A percentile compares a stretch with the other conserved stretches of the same genome.
phyloP scores from a whole-genome alignment of 2,113 vertebrate species.

The Mormyrus lacerda region DNA sequence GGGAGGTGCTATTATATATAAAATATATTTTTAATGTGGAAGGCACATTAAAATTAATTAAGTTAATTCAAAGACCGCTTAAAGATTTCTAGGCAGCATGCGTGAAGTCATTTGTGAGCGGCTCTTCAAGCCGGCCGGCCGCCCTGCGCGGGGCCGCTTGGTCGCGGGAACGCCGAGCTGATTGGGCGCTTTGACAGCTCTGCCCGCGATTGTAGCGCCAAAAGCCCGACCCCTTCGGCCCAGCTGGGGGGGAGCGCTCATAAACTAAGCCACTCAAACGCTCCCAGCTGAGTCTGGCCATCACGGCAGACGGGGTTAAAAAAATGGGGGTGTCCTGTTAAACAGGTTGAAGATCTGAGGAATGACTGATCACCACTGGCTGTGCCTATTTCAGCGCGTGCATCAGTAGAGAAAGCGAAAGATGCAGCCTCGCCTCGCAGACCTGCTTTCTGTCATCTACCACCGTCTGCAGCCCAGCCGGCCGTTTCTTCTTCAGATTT shows the following conservation, averaged over 20 bases:
- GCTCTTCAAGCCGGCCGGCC: too few relatives aligned
- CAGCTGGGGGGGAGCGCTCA: slow-evolving; percentile 81
- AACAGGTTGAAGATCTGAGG: slow-evolving; percentile 50
- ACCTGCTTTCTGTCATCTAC: neutral
- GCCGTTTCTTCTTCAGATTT: neutral
- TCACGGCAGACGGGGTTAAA: slow-evolving; percentile 41
- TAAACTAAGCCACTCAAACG: slow-evolving; percentile 80
- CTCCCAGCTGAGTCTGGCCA: slow-evolving; percentile 58
- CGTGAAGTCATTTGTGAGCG: neutral
- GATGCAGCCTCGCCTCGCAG: neutral
- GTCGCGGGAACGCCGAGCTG: slow-evolving; percentile 38
- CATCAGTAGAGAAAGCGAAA: slow-evolving; percentile 35
- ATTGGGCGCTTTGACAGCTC: slow-evolving; percentile 89
- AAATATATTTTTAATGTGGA: neutral
- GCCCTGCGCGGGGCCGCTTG: slow-evolving; percentile 11
- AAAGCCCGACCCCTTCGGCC: slow-evolving; percentile 70
- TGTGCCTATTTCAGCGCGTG: slow-evolving; percentile 60
- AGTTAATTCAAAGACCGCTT: neutral
- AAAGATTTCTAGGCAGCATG: neutral
- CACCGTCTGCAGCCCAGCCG: neutral
- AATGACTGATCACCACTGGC: slow-evolving; percentile 62
- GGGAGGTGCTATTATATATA: neutral
- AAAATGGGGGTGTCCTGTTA: slow-evolving; percentile 27
- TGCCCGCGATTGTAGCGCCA: slow-evolving; percentile 73
- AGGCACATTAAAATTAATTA: neutral